These are phyloP conservation scores for Rhabdomys pumilio DNA, from an alignment of 2,797 vertebrate species.

Conservation along the genomic window DNA sequence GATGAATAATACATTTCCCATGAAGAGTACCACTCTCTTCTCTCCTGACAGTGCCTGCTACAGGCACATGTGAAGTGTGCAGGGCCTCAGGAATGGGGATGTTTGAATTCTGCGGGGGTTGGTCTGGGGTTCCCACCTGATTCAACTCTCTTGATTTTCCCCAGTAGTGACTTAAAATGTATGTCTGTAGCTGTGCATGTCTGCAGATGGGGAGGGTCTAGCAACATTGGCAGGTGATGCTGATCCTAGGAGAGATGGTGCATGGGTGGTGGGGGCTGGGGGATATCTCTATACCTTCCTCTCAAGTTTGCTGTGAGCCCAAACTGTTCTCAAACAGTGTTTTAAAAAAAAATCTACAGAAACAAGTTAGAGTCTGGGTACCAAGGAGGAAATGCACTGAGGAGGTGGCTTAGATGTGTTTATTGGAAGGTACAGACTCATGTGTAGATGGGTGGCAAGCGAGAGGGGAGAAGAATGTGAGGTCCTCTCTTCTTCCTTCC, in stretches of 20 bases:
- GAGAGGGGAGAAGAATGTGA: accelerated
- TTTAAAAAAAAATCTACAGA: background rate
- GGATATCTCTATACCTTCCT: background rate
- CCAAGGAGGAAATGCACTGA: background rate
- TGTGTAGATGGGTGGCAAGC: accelerated
- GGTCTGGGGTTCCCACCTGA: background rate
- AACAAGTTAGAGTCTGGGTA: accelerated
- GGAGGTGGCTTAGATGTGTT: accelerated
- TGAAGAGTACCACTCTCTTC: no score
- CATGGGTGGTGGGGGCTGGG: background rate
- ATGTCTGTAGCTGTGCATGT: no score
- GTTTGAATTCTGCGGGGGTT: background rate
- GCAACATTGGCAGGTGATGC: no score
- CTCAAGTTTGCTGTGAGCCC: background rate
- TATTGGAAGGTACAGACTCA: accelerated
- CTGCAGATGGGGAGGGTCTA: background rate
- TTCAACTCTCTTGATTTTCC: background rate
- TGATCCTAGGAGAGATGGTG: background rate
- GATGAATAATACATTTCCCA: accelerated
- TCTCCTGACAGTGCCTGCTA: background rate
- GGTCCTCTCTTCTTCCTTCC: background rate
- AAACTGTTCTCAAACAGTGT: background rate
- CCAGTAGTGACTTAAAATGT: background rate
- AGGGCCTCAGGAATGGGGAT: no score
- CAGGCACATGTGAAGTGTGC: no score